phyloP scores from a whole-genome alignment of 2,888 invertebrate species.

The Drosophila engyochracea region DNA sequence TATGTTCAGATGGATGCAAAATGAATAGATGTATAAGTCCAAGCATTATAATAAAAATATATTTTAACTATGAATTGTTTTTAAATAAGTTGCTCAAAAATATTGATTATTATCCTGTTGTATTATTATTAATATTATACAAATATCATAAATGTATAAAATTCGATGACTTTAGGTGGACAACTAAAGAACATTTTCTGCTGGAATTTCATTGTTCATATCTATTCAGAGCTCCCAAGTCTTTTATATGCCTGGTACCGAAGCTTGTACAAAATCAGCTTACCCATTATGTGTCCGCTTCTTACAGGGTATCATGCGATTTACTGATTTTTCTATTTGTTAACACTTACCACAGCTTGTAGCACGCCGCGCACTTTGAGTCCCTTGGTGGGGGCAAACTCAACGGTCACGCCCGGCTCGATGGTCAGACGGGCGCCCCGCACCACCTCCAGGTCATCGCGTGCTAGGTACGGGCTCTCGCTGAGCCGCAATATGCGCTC shows the following conservation, averaged over 20 bases:
- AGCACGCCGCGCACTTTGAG: slow-evolving; percentile 96
- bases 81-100: too few relatives aligned
- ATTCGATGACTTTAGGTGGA: neutral
- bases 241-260: neutral
- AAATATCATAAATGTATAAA: neutral
- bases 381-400: slow-evolving; percentile 96
- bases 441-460: slow-evolving; percentile 93
- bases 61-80: neutral
- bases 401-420: slow-evolving; percentile 95
- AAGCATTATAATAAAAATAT: neutral
- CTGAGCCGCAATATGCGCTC: slow-evolving; percentile 82
- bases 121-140: neutral
- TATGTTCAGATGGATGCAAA: neutral
- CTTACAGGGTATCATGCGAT: slow-evolving; percentile 28
- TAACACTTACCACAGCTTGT: slow-evolving; percentile 92
- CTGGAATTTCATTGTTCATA: neutral
- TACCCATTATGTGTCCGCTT: neutral
- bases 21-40: neutral
- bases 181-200: neutral
- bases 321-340: slow-evolving; percentile 19
- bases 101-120: neutral
- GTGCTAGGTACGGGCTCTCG: slow-evolving; percentile 91
- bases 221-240: neutral
- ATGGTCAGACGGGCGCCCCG: slow-evolving; percentile 92
- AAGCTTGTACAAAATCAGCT: neutral